Conservation (phyloP, 1,140 invertebrate species). For the Temnothorax curvispinosus region DNA sequence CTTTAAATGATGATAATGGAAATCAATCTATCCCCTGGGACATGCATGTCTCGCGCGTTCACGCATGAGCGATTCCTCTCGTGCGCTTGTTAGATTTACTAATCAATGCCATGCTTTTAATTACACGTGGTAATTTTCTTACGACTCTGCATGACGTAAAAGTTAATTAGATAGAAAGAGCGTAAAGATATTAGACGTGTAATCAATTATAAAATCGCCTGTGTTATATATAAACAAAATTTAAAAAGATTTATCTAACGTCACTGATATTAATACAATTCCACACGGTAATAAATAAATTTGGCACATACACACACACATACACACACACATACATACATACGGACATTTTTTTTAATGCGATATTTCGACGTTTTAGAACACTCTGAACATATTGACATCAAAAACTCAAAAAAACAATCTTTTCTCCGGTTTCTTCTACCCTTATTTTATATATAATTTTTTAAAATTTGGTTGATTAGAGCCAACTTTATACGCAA, state of each 20-base stretch:
- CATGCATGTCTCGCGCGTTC: constrained; percentile 25
- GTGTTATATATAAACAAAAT: neutral
- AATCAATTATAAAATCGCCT: neutral
- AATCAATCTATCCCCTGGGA: constrained; percentile 56
- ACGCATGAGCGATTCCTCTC: constrained; percentile 18
- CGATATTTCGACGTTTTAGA: too few relatives aligned
- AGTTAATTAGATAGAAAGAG: constrained; percentile 11
- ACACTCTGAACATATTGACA: too few relatives aligned
- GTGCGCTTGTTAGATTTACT: constrained; percentile 26
- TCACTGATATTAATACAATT: neutral
- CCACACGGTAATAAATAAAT: neutral
- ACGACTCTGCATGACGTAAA: neutral
- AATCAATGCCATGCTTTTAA: constrained; percentile 19
- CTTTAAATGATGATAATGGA: constrained; percentile 65
- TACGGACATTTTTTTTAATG: too few relatives aligned
- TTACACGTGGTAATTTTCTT: constrained; percentile 28
- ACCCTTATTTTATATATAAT: too few relatives aligned
- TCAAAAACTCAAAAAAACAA: too few relatives aligned
- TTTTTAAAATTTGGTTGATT: too few relatives aligned
- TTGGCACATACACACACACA: too few relatives aligned
- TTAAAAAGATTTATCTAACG: neutral
- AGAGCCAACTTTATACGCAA: too few relatives aligned
- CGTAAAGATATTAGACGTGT: neutral
- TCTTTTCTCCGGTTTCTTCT: too few relatives aligned
- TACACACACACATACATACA: too few relatives aligned